Conservation (phyloP, 1,140 invertebrate genomes). For the Drosophila pandora region DNA sequence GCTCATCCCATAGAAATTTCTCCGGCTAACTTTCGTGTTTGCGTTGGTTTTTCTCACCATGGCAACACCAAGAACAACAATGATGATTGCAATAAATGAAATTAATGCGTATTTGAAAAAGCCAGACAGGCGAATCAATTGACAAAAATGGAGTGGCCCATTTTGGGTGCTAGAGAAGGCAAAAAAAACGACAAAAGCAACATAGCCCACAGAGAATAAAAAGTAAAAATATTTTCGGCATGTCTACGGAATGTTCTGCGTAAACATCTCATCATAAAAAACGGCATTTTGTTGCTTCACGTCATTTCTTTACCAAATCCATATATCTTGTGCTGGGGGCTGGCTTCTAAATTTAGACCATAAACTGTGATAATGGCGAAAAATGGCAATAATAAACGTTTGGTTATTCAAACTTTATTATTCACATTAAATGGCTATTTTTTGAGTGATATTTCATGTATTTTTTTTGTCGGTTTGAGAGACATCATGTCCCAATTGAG, state of each 20-base stretch:
- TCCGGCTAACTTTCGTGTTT: conserved; percentile 60
- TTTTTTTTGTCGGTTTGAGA: neutral
- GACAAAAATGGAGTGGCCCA: conserved; percentile 74
- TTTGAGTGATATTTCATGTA: conserved; percentile 3
- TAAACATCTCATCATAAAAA: conserved; percentile 20
- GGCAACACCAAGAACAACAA: conserved; percentile 66
- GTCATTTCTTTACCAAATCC: conserved; percentile 31
- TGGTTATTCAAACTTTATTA: conserved; percentile 29
- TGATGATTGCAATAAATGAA: conserved; percentile 82
- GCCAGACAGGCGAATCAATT: conserved; percentile 82
- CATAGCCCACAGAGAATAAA: conserved; percentile 23
- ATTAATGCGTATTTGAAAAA: conserved; percentile 81
- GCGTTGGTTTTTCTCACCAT: conserved; percentile 71
- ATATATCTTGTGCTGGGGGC: conserved; percentile 27
- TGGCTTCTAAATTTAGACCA: conserved; percentile 28
- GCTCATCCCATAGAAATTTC: conserved; percentile 21
- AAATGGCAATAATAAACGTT: conserved; percentile 36
- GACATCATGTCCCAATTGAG: conserved; percentile 26
- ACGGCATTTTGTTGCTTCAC: neutral
- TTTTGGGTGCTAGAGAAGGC: conserved; percentile 34
- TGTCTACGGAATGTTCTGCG: conserved; percentile 24
- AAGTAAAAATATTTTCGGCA: conserved; percentile 46
- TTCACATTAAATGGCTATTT: conserved; percentile 33
- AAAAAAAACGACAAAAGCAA: conserved; percentile 20
- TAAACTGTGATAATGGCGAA: conserved; percentile 33